A percentile compares a stretch with the other conserved stretches of the same genome.
Evolutionary conservation across 2,797 vertebrate genomes (phyloP).

Genomic region (Karalla daura): DNA sequence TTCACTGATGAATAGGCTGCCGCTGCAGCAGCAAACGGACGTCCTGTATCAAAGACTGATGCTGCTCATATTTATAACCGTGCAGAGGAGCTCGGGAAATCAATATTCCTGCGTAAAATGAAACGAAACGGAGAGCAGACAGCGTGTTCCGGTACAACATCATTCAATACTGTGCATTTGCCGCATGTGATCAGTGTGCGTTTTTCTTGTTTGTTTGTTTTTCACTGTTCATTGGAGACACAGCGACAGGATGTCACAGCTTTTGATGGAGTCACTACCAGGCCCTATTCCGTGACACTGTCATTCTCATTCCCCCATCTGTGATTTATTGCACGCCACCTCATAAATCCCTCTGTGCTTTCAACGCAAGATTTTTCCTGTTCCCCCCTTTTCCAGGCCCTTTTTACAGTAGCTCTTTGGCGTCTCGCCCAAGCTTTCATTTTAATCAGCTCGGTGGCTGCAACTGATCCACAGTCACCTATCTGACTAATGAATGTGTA

Average conservation of each 20-base stretch:
- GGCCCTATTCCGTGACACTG: background rate
- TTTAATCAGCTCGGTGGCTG: slow-evolving; percentile 38
- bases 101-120: background rate
- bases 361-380: background rate
- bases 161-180: background rate
- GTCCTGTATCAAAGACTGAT: background rate
- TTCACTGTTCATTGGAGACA: background rate
- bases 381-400: background rate
- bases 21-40: slow-evolving; percentile 1
- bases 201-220: too few relatives aligned
- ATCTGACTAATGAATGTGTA: background rate
- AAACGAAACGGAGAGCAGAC: background rate
- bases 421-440: slow-evolving; percentile 30
- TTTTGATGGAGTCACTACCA: background rate
- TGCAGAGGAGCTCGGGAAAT: background rate
- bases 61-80: background rate
- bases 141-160: background rate
- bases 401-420: slow-evolving; percentile 22
- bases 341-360: slow-evolving; percentile 2
- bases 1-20: background rate
- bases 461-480: background rate
- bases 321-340: background rate
- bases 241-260: background rate
- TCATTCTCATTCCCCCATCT: background rate
- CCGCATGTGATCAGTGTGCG: too few relatives aligned